Conservation (phyloP, 1,140 invertebrate genomes). For the Neotoxoptera formosana region DNA sequence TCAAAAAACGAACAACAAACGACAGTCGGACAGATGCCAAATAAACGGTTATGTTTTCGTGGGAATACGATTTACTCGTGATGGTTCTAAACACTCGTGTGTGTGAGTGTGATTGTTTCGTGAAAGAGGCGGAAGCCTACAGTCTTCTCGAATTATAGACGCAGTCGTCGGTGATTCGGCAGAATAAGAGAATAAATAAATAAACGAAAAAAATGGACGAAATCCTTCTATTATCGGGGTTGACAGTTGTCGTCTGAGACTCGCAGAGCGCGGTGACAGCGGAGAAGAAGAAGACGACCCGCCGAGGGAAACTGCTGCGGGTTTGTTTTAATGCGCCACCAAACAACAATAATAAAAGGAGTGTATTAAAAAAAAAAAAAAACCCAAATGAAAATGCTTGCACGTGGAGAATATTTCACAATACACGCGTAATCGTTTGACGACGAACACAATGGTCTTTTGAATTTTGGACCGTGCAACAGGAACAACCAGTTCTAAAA, state of each 20-base stretch:
- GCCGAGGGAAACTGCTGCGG: neutral
- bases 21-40: slow-evolving; percentile 6
- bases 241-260: slow-evolving; percentile 19
- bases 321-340: slow-evolving; percentile 10
- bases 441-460: slow-evolving; percentile 46
- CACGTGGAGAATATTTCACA: neutral
- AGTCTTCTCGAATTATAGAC: slow-evolving; percentile 9
- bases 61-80: neutral
- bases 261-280: neutral
- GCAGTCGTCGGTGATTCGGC: neutral
- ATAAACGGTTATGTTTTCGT: slow-evolving; percentile 7
- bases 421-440: neutral
- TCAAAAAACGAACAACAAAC: neutral
- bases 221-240: neutral
- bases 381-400: slow-evolving; percentile 36
- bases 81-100: neutral
- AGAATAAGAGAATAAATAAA: neutral
- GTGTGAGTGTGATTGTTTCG: neutral
- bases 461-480: neutral
- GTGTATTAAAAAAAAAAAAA: neutral
- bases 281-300: neutral
- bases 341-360: slow-evolving; percentile 22
- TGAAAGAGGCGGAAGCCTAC: slow-evolving; percentile 27
- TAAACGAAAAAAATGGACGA: slow-evolving; percentile 9
- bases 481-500: slow-evolving; percentile 53